Conservation (phyloP, 2,797 vertebrate species). For the Halcyon chelicuti region DNA sequence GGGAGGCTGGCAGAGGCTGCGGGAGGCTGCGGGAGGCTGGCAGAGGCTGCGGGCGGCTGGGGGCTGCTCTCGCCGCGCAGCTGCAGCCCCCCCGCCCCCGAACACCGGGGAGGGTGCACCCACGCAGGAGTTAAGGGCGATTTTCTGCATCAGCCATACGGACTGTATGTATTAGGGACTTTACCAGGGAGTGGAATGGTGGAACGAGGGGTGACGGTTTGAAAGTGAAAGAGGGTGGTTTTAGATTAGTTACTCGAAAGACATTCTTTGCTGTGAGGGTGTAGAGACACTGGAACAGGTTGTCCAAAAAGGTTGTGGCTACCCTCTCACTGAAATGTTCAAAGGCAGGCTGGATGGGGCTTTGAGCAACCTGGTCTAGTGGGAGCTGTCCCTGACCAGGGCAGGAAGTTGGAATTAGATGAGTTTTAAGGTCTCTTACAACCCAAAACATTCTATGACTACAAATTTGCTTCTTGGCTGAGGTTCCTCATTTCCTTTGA, state of each 20-base stretch:
- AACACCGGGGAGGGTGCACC: too few relatives aligned
- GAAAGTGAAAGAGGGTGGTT: neutral
- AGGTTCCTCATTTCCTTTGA: rapidly evolving
- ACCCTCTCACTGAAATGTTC: neutral
- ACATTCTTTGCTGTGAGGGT: neutral
- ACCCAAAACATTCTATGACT: neutral
- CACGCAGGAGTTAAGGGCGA: rapidly evolving
- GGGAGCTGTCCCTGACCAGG: neutral
- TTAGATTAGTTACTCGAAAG: neutral
- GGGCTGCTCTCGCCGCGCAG: neutral
- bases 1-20: too few relatives aligned
- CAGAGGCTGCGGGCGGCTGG: too few relatives aligned
- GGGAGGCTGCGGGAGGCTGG: too few relatives aligned
- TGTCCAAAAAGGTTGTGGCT: neutral
- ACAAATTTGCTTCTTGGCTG: neutral
- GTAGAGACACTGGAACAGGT: neutral
- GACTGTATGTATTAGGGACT: neutral
- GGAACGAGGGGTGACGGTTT: too few relatives aligned
- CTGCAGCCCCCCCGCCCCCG: neutral
- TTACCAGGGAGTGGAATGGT: neutral
- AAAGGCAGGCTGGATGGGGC: neutral
- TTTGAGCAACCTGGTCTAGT: neutral
- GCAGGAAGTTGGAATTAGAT: neutral
- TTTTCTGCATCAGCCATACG: rapidly evolving
- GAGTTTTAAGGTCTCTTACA: neutral